These are phyloP conservation scores for Andinoacara biseriatus DNA, from an alignment of 2,113 vertebrate species.

Conservation along the genomic window DNA sequence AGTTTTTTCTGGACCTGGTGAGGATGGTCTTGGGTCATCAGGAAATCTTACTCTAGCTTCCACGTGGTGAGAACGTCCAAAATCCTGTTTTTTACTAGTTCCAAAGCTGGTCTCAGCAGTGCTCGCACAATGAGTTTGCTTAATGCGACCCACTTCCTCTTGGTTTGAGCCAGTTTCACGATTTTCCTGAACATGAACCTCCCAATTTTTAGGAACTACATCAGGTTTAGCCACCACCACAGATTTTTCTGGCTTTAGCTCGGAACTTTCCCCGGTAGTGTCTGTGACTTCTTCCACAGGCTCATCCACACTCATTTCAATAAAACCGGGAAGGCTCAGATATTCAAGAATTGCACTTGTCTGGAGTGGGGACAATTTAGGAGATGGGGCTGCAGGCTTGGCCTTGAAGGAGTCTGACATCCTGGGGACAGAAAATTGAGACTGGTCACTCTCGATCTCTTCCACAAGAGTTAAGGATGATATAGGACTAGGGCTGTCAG, in stretches of 20 bases:
- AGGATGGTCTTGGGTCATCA: slow-evolving; percentile 45
- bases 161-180: slow-evolving; percentile 9
- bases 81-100: slow-evolving; percentile 24
- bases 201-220: slow-evolving; percentile 77
- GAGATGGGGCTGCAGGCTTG: slow-evolving; percentile 58
- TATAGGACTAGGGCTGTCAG: slow-evolving; percentile 72
- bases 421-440: slow-evolving; percentile 71
- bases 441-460: slow-evolving; percentile 77
- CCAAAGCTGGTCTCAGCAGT: slow-evolving; percentile 16
- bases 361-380: slow-evolving; percentile 75
- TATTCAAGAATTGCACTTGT: slow-evolving; percentile 84
- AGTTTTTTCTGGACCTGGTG: slow-evolving; percentile 58
- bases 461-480: slow-evolving; percentile 78
- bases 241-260: slow-evolving; percentile 30
- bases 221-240: slow-evolving; percentile 68
- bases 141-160: slow-evolving; percentile 33
- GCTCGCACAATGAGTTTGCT: neutral
- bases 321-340: slow-evolving; percentile 83
- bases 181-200: slow-evolving; percentile 67
- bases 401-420: slow-evolving; percentile 74
- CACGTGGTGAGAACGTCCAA: slow-evolving; percentile 16
- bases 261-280: slow-evolving; percentile 34
- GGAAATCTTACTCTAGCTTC: slow-evolving; percentile 59
- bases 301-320: slow-evolving; percentile 86
- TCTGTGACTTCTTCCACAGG: slow-evolving; percentile 69